Percentiles rank a stretch among this genome's conserved stretches.
Conservation (phyloP, 2,113 vertebrate genomes). For the Phyllostomus discolor region DNA sequence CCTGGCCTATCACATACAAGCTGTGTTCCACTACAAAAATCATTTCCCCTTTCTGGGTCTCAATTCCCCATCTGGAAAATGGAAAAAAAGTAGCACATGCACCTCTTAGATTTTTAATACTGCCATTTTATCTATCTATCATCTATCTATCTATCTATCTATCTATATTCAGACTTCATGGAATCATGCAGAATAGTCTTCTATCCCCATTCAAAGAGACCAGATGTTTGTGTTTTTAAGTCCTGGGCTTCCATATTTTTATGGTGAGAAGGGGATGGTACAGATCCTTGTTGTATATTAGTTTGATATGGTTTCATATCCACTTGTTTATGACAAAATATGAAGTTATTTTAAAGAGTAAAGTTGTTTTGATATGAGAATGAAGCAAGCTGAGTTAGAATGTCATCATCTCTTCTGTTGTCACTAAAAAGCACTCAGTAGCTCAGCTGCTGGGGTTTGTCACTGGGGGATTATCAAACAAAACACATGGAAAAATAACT, state of each 20-base stretch:
- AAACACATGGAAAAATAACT: not conserved
- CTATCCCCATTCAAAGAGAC: not conserved
- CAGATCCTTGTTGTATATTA: not conserved
- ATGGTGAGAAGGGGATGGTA: not conserved
- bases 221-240: not conserved
- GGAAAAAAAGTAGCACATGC: not conserved
- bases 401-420: not conserved
- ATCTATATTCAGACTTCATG: not conserved
- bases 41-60: not conserved
- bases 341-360: not conserved
- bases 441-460: not conserved
- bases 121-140: too few relatives aligned
- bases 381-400: not conserved
- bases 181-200: not conserved
- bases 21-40: not conserved
- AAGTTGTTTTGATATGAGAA: not conserved
- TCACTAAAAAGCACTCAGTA: not conserved
- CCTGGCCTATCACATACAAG: rapidly evolving
- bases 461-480: not conserved
- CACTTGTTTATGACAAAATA: not conserved
- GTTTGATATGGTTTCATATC: not conserved
- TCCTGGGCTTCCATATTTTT: not conserved
- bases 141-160: not conserved
- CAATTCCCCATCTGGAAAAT: conserved; percentile 8
- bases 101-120: not conserved